Base-by-base conservation (phyloP, 2,797 vertebrate genomes). In the Enteromius trimaculatus region DNA sequence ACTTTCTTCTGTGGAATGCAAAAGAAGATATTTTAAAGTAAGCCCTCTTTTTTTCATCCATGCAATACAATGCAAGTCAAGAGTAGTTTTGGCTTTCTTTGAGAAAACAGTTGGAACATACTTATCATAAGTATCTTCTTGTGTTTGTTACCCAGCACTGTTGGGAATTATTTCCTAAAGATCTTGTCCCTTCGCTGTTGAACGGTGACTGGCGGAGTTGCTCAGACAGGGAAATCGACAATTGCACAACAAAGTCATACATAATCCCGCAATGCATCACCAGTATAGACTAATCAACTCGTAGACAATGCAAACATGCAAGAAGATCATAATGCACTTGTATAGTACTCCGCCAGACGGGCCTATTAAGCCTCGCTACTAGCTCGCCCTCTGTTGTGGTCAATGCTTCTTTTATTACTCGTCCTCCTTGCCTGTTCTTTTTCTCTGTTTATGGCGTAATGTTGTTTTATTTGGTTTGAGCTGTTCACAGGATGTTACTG, bases 91-190 rank as follows among this genome's bases (percentile, higher is more conserved):
- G 17, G 29, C 47, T 74, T 55, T n/a, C 49, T 14, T 34, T 34
- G 26, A 71, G 44, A 74, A 21, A 34, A n/a, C 9, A 3, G 26
- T 19, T 65, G 19, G 19, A 68, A 42, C 19, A 39, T 21, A 37
- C 31, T 66, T 66, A 42, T 42, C 39, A 42, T 4, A 3, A 21
- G 13, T 64, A 64, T 64, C 60, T 42, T 51, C 11, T 89, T 72
- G 26, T 6, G 9, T 72, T 21, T 51, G 70, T 89, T 89, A 88
- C 91, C 88, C 88, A 90, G 91, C 89, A 80, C 85, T 88, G 89
- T 90, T 39, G 87, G 90, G 86, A 77, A 87, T 70, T 86, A 86
- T 78, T 85, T 66, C 26, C 87, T 90, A 88, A 92, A 93, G 49
- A 71, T 37, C 0, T 19, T 47, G 21, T 42, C 26, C 10, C 17